Percentiles rank a stretch among this genome's conserved stretches.
Evolutionary conservation across 2,113 vertebrate species (phyloP).

Genomic region (Sceloporus tristichus): DNA sequence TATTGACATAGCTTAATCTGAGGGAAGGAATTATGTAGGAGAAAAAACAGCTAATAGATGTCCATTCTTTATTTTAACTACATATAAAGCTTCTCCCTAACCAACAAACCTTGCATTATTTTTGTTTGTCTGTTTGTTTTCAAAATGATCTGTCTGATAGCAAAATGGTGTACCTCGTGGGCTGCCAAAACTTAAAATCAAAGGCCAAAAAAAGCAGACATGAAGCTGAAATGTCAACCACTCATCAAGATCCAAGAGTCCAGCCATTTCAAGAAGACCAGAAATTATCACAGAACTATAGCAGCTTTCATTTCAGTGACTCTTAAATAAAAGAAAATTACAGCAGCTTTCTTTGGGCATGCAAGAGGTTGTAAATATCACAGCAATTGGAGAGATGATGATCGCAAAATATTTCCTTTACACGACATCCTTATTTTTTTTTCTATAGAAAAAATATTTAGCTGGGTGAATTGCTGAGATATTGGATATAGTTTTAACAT

Average conservation of each 20-base stretch:
- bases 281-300: constrained; percentile 50
- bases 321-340: constrained; percentile 48
- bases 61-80: background rate
- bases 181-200: constrained; percentile 50
- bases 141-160: constrained; percentile 46
- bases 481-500: constrained; percentile 5
- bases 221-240: constrained; percentile 46
- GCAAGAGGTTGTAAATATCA: constrained; percentile 60
- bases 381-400: constrained; percentile 54
- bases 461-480: constrained; percentile 56
- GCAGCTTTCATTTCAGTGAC: constrained; percentile 52
- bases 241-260: constrained; percentile 45
- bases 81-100: constrained; percentile 28
- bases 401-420: constrained; percentile 59
- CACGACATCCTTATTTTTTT: constrained; percentile 45
- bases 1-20: background rate
- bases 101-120: background rate
- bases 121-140: constrained; percentile 9
- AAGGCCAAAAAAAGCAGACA: constrained; percentile 48
- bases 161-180: constrained; percentile 35
- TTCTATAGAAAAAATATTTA: constrained; percentile 44
- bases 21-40: background rate
- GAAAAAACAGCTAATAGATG: background rate
- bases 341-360: constrained; percentile 56
- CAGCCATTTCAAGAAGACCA: constrained; percentile 53